Conservation (phyloP, 2,797 vertebrate species). For the Catharus ustulatus region DNA sequence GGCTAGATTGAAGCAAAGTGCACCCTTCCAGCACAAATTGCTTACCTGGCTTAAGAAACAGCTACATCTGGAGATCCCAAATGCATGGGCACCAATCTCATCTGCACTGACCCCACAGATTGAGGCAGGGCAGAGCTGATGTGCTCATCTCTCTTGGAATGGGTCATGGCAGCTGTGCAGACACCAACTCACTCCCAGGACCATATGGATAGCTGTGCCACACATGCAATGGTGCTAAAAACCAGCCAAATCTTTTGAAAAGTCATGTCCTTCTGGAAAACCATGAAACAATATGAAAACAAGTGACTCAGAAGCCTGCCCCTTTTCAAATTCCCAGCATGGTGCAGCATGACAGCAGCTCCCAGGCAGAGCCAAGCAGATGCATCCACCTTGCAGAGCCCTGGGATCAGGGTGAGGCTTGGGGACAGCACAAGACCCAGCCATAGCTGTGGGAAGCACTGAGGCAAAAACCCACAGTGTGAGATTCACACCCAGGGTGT, state of each 20-base stretch:
- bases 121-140: rapidly evolving
- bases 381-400: rapidly evolving
- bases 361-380: neutral
- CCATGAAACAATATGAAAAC: neutral
- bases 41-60: neutral
- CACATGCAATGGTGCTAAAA: neutral
- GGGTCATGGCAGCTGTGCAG: neutral
- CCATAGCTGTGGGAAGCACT: neutral
- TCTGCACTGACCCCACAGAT: neutral
- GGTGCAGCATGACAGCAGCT: neutral
- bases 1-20: neutral
- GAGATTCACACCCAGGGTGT: neutral
- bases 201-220: neutral
- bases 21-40: neutral
- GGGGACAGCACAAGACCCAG: neutral
- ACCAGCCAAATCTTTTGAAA: neutral
- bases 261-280: neutral
- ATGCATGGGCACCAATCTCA: rapidly evolving
- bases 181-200: rapidly evolving
- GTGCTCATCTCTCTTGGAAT: neutral
- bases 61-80: rapidly evolving
- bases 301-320: neutral
- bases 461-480: neutral
- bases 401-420: rapidly evolving
- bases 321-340: neutral